Conservation (phyloP, 2,888 invertebrate species). For the Netelia inedita region DNA sequence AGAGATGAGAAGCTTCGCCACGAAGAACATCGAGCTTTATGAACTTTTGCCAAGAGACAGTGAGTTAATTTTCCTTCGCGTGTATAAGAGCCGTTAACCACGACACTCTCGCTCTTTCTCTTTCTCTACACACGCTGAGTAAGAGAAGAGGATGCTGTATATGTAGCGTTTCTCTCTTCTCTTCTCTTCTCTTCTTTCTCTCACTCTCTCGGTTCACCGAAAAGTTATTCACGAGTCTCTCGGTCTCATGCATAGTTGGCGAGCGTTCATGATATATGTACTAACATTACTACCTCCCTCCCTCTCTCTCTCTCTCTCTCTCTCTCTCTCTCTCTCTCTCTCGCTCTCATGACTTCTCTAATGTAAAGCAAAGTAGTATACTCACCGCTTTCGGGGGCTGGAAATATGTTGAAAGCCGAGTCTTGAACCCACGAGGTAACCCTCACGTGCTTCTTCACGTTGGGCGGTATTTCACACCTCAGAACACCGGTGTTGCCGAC, state of each 20-base stretch:
- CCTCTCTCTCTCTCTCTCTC: constrained; percentile 1
- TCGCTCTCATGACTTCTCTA: not conserved
- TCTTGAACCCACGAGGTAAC: constrained; percentile 96
- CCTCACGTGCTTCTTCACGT: constrained; percentile 94
- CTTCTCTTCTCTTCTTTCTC: not conserved
- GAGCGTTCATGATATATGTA: constrained; percentile 15
- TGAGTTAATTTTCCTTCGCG: constrained; percentile 47
- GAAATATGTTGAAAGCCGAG: constrained; percentile 92
- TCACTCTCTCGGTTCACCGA: not conserved
- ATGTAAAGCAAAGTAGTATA: constrained; percentile 59
- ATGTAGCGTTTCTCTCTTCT: not conserved
- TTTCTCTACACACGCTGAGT: not conserved
- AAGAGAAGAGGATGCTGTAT: not conserved
- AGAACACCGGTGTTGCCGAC: constrained; percentile 96
- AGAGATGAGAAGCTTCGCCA: not conserved
- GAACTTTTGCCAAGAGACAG: constrained; percentile 36
- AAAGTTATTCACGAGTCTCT: constrained; percentile 44
- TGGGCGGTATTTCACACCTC: constrained; percentile 95
- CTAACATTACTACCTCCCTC: not conserved
- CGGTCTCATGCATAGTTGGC: not conserved
- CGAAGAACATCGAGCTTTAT: constrained; percentile 1
- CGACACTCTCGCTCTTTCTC: not conserved
- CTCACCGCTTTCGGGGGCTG: constrained; percentile 90
- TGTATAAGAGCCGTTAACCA: not conserved
- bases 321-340: constrained; percentile 3